These are phyloP conservation scores for Hoplias malabaricus DNA, from an alignment of 2,113 vertebrate species.

Conservation along the genomic window DNA sequence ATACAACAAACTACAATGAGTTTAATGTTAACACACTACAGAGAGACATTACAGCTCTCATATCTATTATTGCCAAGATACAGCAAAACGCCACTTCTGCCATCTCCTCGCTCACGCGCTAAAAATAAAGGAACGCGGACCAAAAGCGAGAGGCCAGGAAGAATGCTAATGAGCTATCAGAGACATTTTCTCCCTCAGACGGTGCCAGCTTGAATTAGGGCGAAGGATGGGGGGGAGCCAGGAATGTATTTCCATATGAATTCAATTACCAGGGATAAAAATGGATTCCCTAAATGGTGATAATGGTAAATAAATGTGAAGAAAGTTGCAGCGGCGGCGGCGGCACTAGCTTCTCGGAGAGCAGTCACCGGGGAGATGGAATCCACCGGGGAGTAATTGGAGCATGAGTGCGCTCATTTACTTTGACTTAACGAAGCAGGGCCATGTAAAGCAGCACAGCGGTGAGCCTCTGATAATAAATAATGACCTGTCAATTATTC, in stretches of 20 bases:
- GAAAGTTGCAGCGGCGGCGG: slow-evolving; percentile 47
- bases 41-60: slow-evolving; percentile 57
- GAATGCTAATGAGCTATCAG: slow-evolving; percentile 46
- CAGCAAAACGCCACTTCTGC: background rate
- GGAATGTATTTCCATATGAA: slow-evolving; percentile 39
- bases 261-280: slow-evolving; percentile 47
- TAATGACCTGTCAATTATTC: slow-evolving; percentile 54
- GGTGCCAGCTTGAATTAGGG: slow-evolving; percentile 22
- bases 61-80: slow-evolving; percentile 41
- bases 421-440: slow-evolving; percentile 64
- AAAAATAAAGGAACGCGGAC: slow-evolving; percentile 21
- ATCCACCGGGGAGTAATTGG: slow-evolving; percentile 65
- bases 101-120: background rate
- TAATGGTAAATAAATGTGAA: slow-evolving; percentile 67
- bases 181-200: background rate
- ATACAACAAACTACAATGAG: background rate
- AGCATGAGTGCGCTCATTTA: slow-evolving; percentile 60
- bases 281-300: slow-evolving; percentile 57
- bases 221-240: background rate
- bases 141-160: slow-evolving; percentile 4
- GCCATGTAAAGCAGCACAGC: slow-evolving; percentile 45
- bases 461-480: slow-evolving; percentile 47
- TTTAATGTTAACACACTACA: slow-evolving; percentile 39
- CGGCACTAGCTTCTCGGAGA: slow-evolving; percentile 49
- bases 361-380: slow-evolving; percentile 57